Percentiles rank a stretch among this genome's conserved stretches.
These are phyloP conservation scores for Lepus europaeus DNA, from an alignment of 2,113 vertebrate genomes.

Conservation along the genomic window DNA sequence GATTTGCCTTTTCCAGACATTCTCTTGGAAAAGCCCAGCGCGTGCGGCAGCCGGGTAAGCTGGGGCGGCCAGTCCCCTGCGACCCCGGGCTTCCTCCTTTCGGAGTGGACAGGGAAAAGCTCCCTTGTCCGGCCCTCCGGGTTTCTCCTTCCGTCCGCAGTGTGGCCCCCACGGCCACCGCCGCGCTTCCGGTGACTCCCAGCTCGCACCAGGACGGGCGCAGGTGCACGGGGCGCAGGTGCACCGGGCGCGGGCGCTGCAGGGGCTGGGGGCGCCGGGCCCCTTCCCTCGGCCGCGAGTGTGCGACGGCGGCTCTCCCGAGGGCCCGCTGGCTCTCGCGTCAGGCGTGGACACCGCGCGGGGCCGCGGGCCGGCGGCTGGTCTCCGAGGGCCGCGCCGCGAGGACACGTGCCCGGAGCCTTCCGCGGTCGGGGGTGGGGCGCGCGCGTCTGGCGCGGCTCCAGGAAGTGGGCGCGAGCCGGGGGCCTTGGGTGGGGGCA, in stretches of 20 bases:
- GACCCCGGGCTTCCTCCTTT: background rate
- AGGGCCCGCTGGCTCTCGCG: too few relatives aligned
- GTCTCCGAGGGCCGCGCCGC: background rate
- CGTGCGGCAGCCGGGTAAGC: background rate
- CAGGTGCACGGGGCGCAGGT: background rate
- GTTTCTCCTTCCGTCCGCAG: background rate
- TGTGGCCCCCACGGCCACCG: too few relatives aligned
- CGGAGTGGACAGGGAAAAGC: background rate
- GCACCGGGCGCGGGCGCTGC: too few relatives aligned
- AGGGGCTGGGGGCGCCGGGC: background rate
- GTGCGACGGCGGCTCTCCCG: too few relatives aligned
- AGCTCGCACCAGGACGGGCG: background rate
- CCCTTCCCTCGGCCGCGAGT: background rate
- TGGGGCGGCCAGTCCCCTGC: background rate
- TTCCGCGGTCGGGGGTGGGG: background rate
- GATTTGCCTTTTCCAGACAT: background rate
- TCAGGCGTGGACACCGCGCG: too few relatives aligned
- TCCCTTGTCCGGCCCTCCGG: background rate
- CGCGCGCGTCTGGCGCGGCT: background rate
- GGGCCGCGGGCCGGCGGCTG: background rate
- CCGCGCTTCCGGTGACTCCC: too few relatives aligned
- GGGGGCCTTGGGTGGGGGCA: background rate
- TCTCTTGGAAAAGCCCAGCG: background rate
- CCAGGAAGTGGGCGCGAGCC: background rate
- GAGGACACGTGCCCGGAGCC: background rate